These are phyloP conservation scores for Sinodicranocentrus sp. DNA, from an alignment of 2,888 invertebrate species.

Conservation along the genomic window DNA sequence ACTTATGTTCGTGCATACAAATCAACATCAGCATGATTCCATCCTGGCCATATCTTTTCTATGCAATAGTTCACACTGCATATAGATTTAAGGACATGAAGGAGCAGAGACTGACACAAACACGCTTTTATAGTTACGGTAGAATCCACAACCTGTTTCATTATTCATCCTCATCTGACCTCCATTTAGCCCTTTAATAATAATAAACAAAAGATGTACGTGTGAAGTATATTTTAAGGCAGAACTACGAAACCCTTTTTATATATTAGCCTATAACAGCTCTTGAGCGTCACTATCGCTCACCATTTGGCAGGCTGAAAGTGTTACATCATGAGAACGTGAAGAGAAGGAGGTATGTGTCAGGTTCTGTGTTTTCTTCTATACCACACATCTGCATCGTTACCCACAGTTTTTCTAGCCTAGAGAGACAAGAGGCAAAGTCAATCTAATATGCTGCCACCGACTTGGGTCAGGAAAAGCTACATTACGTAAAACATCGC, in stretches of 20 bases:
- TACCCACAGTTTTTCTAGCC: not conserved
- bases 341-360: slow-evolving; percentile 1
- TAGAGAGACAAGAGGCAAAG: not conserved
- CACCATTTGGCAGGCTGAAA: slow-evolving; percentile 24
- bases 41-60: not conserved
- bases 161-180: slow-evolving; percentile 61
- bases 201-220: slow-evolving; percentile 59
- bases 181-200: slow-evolving; percentile 51
- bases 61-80: not conserved
- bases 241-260: not conserved
- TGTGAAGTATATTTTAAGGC: slow-evolving; percentile 26
- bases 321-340: slow-evolving; percentile 26
- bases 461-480: not conserved
- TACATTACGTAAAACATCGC: not conserved
- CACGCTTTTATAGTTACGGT: slow-evolving; percentile 13
- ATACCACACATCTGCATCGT: slow-evolving; percentile 6
- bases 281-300: not conserved
- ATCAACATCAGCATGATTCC: slow-evolving; percentile 26
- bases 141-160: slow-evolving; percentile 50
- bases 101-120: slow-evolving; percentile 4
- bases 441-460: too few relatives aligned
- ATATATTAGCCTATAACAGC: not conserved
- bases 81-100: not conserved
- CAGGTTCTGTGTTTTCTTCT: not conserved
- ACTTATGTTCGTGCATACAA: slow-evolving; percentile 57